Conservation (phyloP, 2,888 invertebrate genomes). For the Notodonta ziczac region DNA sequence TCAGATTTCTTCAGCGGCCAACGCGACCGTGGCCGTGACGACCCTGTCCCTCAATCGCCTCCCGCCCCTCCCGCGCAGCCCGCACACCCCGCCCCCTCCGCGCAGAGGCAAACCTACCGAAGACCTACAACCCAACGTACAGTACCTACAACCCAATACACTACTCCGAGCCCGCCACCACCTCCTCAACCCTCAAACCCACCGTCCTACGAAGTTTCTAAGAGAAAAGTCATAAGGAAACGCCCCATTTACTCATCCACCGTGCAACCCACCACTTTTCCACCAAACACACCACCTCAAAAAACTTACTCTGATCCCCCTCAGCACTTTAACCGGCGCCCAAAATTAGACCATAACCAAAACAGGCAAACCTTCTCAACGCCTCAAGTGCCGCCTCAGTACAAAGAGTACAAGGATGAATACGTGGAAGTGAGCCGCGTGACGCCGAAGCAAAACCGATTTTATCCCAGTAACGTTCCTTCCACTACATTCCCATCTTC, state of each 20-base stretch:
- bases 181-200: conserved; percentile 48
- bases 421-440: conserved; percentile 78
- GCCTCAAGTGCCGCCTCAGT: conserved; percentile 69
- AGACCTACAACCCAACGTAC: conserved; percentile 69
- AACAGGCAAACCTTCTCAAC: conserved; percentile 49
- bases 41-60: conserved; percentile 44
- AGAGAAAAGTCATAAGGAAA: conserved; percentile 73
- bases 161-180: conserved; percentile 47
- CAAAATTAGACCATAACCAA: conserved; percentile 33
- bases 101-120: conserved; percentile 57
- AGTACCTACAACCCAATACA: conserved; percentile 50
- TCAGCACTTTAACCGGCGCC: conserved; percentile 55
- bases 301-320: conserved; percentile 52
- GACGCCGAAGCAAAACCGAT: conserved; percentile 67
- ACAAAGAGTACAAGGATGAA: conserved; percentile 70
- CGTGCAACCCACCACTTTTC: conserved; percentile 57
- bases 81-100: conserved; percentile 52
- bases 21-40: conserved; percentile 76
- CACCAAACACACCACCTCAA: conserved; percentile 50
- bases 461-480: conserved; percentile 56
- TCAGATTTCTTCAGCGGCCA: conserved; percentile 89
- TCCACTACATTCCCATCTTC: conserved; percentile 60
- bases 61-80: conserved; percentile 51
- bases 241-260: conserved; percentile 67
- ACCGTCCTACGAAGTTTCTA: conserved; percentile 61